Percentiles rank a stretch among this genome's conserved stretches.
Evolutionary conservation across 2,113 vertebrate species (phyloP).

Genomic region (Tragelaphus scriptus): DNA sequence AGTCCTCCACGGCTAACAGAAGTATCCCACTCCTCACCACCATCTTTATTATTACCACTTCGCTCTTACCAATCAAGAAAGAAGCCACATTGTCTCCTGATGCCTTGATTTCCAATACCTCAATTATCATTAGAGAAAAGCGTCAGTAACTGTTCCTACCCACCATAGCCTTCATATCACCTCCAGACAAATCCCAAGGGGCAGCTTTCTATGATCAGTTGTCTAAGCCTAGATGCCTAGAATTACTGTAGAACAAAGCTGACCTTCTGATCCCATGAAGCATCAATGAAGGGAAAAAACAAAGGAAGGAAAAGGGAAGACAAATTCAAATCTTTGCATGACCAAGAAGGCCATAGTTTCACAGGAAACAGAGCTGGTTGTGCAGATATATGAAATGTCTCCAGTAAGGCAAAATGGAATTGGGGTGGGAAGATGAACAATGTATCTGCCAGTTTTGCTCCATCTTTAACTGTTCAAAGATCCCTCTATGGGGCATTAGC

Average conservation of each 20-base stretch:
- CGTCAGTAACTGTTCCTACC: background rate
- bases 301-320: background rate
- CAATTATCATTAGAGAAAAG: background rate
- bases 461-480: background rate
- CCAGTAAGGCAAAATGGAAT: background rate
- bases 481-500: background rate
- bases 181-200: background rate
- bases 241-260: background rate
- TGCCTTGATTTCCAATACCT: background rate
- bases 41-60: background rate
- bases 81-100: fast-evolving
- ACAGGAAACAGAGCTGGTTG: background rate
- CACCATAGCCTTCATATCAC: background rate
- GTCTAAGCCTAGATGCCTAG: background rate
- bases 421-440: background rate
- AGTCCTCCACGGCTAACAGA: background rate
- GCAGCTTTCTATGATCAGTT: background rate
- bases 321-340: background rate
- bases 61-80: background rate
- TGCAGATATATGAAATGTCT: background rate
- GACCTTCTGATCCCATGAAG: background rate
- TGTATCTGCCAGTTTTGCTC: background rate
- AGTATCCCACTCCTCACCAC: background rate
- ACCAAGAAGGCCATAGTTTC: background rate
- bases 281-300: background rate